These are phyloP conservation scores for Salarias fasciatus DNA, from an alignment of 2,797 vertebrate genomes.

Conservation along the genomic window DNA sequence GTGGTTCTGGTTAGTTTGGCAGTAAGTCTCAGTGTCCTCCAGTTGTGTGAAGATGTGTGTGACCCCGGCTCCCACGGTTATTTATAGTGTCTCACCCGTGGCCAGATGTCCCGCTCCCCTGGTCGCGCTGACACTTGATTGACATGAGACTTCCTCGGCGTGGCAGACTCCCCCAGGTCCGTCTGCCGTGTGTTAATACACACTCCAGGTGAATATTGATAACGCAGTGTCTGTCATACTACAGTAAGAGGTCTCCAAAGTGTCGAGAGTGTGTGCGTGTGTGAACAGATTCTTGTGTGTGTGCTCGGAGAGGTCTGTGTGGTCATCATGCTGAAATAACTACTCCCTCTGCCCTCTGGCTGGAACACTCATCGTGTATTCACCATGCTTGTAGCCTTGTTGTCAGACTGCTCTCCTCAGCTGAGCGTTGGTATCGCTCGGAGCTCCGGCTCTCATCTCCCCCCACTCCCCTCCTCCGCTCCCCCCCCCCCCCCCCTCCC, in stretches of 20 bases:
- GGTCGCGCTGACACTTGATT: slow-evolving; percentile 68
- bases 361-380: slow-evolving; percentile 65
- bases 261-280: neutral
- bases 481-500: neutral
- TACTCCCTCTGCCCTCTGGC: slow-evolving; percentile 44
- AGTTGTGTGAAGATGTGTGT: slow-evolving; percentile 2
- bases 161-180: slow-evolving; percentile 65
- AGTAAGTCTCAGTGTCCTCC: neutral
- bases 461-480: slow-evolving; percentile 4
- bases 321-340: slow-evolving; percentile 46
- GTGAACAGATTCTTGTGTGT: neutral
- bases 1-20: too few relatives aligned
- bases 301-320: slow-evolving; percentile 13
- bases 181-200: slow-evolving; percentile 4
- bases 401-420: slow-evolving; percentile 65
- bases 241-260: slow-evolving; percentile 31
- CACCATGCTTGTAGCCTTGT: slow-evolving; percentile 57
- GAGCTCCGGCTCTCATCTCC: slow-evolving; percentile 50
- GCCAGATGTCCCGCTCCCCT: slow-evolving; percentile 52
- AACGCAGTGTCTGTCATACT: slow-evolving; percentile 17
- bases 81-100: slow-evolving; percentile 58
- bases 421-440: slow-evolving; percentile 62
- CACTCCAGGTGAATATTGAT: slow-evolving; percentile 29
- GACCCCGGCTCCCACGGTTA: slow-evolving; percentile 54
- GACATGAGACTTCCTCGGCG: slow-evolving; percentile 56